Conservation (phyloP, 2,888 invertebrate genomes). For the Chloromyia formosa region DNA sequence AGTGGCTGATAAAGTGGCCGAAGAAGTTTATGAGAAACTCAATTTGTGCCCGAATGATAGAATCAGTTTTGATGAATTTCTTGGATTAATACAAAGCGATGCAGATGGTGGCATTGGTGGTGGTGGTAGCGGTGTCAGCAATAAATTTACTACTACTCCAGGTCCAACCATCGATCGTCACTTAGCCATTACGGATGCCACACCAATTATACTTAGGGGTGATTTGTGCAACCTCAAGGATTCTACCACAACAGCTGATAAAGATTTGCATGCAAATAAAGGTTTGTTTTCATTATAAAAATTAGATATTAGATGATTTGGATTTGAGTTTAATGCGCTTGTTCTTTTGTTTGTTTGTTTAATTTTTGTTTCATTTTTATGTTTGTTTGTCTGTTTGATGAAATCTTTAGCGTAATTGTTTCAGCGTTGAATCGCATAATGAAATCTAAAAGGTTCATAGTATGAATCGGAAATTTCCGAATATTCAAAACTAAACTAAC, state of each 20-base stretch:
- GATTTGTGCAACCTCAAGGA: constrained; percentile 40
- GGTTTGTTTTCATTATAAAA: constrained; percentile 47
- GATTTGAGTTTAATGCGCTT: constrained; percentile 34
- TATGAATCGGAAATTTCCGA: no score
- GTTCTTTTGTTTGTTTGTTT: constrained; percentile 12
- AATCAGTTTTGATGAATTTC: constrained; percentile 73
- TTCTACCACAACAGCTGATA: constrained; percentile 43
- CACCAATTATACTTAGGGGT: constrained; percentile 32
- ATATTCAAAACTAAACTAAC: not conserved
- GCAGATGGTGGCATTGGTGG: constrained; percentile 51
- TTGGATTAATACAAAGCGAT: constrained; percentile 69
- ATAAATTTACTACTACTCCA: constrained; percentile 23
- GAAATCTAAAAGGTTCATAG: not conserved
- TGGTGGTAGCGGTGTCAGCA: constrained; percentile 29
- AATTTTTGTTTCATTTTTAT: not conserved
- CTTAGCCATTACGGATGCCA: constrained; percentile 28
- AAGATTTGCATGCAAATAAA: constrained; percentile 50
- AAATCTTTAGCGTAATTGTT: not conserved
- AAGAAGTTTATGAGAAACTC: constrained; percentile 73
- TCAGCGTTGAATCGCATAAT: not conserved
- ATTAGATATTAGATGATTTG: constrained; percentile 39
- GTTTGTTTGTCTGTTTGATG: not conserved
- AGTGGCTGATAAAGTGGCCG: constrained; percentile 70
- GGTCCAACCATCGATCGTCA: constrained; percentile 36
- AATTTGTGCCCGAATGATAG: constrained; percentile 70